Evolutionary conservation across 2,113 vertebrate genomes (phyloP), one percentile per base, ranked within the genome.

Genomic region (Xenopus laevis): DNA sequence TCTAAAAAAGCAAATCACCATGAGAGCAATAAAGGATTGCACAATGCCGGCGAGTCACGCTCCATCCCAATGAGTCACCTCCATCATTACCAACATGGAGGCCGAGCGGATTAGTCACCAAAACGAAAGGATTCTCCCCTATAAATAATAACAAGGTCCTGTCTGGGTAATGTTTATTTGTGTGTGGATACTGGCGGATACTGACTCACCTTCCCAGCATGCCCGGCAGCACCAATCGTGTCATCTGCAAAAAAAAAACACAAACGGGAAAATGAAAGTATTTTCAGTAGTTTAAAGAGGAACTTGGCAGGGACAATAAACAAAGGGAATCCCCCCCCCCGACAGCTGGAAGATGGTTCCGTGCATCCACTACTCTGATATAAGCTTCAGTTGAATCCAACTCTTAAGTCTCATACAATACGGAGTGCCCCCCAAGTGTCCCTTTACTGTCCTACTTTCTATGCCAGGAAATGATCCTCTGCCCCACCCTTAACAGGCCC

Each of bases 191-290:
- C 82, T 83, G 83, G 58, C 76, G 73, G 74, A 50, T 58, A 7
- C 7, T 86, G 86, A 93, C 95, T 93, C 85, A 99, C 97, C 95
- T 95, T 82, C 94, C 94, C 71, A 94, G 88, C 97, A 99, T 99
- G 79, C 87, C 61, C 64, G 96, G 97, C 83, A 99, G 87, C 78
- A 99, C 93, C 77, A 98, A 71, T 23, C 80, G 92, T 68, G 97
- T 99, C 96, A 99, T 97, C 97, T 99, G 88, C 75, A n/a, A n/a
- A 87, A 81, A 79, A 82, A 75, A 81, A 50, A 13, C 47, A 10
- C 4, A 12, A 73, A 50, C 3, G 4, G 4, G 46, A 10, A 4
- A 61, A 7, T 6, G 7, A 65, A 50, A 5, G 20, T 16, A 2
- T 47, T 16, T 3, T 4, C 15, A 11, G 20, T 4, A 21, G 12